Evolutionary conservation across 2,888 invertebrate genomes (phyloP).

Genomic region (Anarsia innoxiella): DNA sequence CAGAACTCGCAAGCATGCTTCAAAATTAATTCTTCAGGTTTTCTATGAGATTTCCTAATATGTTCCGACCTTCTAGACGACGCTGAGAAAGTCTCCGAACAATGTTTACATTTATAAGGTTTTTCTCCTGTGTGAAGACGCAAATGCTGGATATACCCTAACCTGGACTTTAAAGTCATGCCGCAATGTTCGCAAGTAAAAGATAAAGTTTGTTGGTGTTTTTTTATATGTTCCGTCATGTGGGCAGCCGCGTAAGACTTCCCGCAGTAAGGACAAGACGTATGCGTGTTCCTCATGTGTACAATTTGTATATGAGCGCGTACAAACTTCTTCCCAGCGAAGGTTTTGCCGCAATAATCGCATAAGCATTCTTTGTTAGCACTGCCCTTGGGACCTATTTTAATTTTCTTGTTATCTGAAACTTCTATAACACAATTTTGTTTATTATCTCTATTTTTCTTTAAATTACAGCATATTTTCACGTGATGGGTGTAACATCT

Average conservation of each 20-base stretch:
- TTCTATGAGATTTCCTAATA: constrained; percentile 40
- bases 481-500: constrained; percentile 52
- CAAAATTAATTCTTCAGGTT: constrained; percentile 23
- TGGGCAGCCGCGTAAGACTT: constrained; percentile 52
- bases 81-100: constrained; percentile 50
- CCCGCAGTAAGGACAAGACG: constrained; percentile 51
- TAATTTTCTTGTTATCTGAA: constrained; percentile 31
- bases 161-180: constrained; percentile 38
- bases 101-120: constrained; percentile 48
- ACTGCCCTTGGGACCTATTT: constrained; percentile 49
- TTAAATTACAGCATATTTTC: constrained; percentile 45
- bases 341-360: constrained; percentile 55
- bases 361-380: constrained; percentile 45
- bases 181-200: constrained; percentile 49
- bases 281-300: constrained; percentile 53
- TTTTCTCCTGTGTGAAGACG: constrained; percentile 56
- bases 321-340: constrained; percentile 50
- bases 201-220: constrained; percentile 28
- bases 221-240: constrained; percentile 54
- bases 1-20: constrained; percentile 47
- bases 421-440: no score
- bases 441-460: no score
- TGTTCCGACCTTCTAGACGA: constrained; percentile 58
- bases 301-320: constrained; percentile 61
- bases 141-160: constrained; percentile 54